These are phyloP conservation scores for Troglohyphantes excavatus DNA, from an alignment of 2,888 invertebrate genomes.

Conservation along the genomic window DNA sequence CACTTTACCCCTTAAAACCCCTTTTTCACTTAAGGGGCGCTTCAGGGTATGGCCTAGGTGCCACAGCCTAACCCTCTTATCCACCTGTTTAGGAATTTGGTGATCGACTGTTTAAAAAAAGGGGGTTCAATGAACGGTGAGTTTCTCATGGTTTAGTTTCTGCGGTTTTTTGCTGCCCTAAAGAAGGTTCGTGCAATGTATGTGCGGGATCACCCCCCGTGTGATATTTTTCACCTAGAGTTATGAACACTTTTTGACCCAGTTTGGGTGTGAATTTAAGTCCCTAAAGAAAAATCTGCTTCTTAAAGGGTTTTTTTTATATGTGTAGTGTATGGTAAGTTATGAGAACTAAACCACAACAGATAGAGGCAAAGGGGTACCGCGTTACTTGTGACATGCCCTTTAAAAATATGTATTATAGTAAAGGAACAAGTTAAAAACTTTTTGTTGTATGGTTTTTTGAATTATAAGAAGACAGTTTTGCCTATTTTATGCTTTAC, in stretches of 20 bases:
- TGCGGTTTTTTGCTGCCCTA: not conserved
- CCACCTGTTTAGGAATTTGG: slow-evolving; percentile 73
- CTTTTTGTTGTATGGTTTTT: too few species aligned
- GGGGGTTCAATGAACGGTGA: slow-evolving; percentile 51
- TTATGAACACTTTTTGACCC: not conserved
- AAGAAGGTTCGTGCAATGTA: not conserved
- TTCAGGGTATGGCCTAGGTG: slow-evolving; percentile 1
- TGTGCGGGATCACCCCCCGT: not conserved
- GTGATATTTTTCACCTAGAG: slow-evolving; percentile 9
- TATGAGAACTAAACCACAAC: too few species aligned
- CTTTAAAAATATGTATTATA: too few species aligned
- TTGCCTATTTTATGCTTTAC: too few species aligned
- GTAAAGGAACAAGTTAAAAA: too few species aligned
- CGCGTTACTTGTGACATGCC: too few species aligned
- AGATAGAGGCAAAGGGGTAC: too few species aligned
- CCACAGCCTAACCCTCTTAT: slow-evolving; percentile 12
- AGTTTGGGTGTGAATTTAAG: not conserved
- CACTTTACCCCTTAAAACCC: slow-evolving; percentile 9
- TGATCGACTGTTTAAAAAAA: not conserved
- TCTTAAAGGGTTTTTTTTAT: too few species aligned
- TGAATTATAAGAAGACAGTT: too few species aligned
- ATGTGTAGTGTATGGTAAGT: too few species aligned
- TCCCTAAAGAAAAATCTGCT: too few species aligned
- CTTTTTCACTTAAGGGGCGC: not conserved
- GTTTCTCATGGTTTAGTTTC: slow-evolving; percentile 2